Percentiles rank a stretch among this genome's conserved stretches.
Conservation (phyloP, 37 sponge, comb jelly and placozoan genomes). For the Petrosia ficiformis region DNA sequence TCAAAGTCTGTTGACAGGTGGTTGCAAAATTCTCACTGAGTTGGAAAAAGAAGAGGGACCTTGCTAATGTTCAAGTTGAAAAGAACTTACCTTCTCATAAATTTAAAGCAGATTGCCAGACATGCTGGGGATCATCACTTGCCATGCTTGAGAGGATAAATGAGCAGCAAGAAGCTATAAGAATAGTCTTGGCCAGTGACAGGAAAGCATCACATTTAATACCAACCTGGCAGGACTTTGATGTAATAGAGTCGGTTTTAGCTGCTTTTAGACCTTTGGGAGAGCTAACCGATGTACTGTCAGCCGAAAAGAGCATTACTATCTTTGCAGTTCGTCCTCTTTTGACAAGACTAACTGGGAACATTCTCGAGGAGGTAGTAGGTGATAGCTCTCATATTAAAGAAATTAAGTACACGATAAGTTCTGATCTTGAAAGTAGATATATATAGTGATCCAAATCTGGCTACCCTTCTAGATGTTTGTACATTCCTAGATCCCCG, state of each 20-base stretch:
- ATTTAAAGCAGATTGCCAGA: not conserved
- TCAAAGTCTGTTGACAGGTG: conserved; percentile 15
- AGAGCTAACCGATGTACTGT: conserved; percentile 20
- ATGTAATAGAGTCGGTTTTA: conserved; percentile 12
- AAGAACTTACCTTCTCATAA: conserved; percentile 2
- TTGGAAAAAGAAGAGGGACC: too few species aligned
- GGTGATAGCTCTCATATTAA: conserved; percentile 10
- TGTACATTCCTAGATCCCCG: conserved; percentile 26
- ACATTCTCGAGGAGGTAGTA: not conserved
- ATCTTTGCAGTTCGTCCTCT: conserved; percentile 15
- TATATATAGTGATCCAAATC: not conserved
- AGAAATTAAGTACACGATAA: conserved; percentile 8
- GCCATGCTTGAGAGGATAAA: conserved; percentile 15
- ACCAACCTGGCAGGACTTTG: conserved; percentile 19
- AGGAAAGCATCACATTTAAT: conserved; percentile 7
- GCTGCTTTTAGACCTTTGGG: not conserved
- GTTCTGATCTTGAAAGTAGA: not conserved
- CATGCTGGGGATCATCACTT: conserved; percentile 19
- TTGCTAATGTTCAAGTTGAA: not conserved
- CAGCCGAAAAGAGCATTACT: conserved; percentile 12
- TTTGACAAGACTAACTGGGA: not conserved
- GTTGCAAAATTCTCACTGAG: conserved; percentile 16
- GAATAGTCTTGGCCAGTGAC: conserved; percentile 7
- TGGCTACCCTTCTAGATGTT: conserved; percentile 1
- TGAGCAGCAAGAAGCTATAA: conserved; percentile 29